Conservation (phyloP, 2,113 vertebrate genomes). For the Lagenorhynchus albirostris region DNA sequence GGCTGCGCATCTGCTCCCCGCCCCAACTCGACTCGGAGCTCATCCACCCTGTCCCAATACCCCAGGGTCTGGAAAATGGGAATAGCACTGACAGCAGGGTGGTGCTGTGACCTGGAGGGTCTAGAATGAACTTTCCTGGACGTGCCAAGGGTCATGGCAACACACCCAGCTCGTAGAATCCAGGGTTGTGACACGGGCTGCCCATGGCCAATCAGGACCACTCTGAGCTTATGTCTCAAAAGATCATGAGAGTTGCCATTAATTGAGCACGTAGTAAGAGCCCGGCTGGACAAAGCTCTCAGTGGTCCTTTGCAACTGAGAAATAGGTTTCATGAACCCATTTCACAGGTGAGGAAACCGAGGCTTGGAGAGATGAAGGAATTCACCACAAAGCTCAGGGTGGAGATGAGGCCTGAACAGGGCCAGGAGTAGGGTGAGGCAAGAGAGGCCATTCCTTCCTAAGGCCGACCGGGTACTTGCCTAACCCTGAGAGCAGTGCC, state of each 20-base stretch:
- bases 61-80: not conserved
- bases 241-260: not conserved
- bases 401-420: not conserved
- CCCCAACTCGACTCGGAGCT: rapidly evolving
- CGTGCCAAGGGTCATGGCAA: not conserved
- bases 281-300: not conserved
- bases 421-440: not conserved
- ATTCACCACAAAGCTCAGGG: too few species aligned
- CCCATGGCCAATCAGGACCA: not conserved
- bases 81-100: rapidly evolving
- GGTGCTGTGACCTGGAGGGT: not conserved
- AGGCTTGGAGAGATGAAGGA: not conserved
- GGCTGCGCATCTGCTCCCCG: not conserved
- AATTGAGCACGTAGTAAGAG: not conserved
- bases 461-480: not conserved
- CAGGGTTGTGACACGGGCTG: not conserved
- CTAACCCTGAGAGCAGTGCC: not conserved
- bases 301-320: not conserved
- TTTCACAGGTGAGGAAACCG: not conserved
- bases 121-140: too few species aligned
- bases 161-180: not conserved
- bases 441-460: not conserved
- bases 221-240: not conserved
- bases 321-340: not conserved
- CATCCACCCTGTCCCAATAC: not conserved